Conservation (phyloP, 2,113 vertebrate species). For the Raja brachyura region DNA sequence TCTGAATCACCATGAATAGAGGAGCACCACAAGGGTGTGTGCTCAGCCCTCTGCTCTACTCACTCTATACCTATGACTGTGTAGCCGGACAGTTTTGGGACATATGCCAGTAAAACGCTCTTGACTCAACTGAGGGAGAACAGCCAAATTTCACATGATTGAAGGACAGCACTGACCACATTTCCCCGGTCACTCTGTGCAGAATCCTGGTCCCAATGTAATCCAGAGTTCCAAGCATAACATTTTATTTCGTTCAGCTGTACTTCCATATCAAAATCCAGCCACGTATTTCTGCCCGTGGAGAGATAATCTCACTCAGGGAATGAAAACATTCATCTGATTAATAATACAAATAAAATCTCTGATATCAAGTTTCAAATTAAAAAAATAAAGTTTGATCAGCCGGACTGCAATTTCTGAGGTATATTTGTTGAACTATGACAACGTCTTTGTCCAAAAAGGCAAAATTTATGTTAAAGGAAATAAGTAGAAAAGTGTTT, state of each 20-base stretch:
- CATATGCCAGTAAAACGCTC: too few species aligned
- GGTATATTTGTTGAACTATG: not conserved
- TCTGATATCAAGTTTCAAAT: not conserved
- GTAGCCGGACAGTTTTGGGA: too few species aligned
- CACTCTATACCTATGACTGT: too few species aligned
- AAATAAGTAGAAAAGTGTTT: not conserved
- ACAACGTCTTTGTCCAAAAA: not conserved
- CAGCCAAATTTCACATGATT: not conserved
- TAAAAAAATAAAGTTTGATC: conserved; percentile 21
- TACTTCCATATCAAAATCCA: conserved; percentile 1
- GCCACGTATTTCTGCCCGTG: not conserved
- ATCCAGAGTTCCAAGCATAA: conserved; percentile 12
- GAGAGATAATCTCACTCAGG: conserved; percentile 27
- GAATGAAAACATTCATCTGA: conserved; percentile 20
- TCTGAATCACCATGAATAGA: too few species aligned
- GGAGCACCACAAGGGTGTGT: too few species aligned
- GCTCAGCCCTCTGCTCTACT: too few species aligned
- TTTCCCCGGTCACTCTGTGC: not conserved
- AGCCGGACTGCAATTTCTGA: not conserved
- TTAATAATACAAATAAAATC: not conserved
- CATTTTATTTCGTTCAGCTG: conserved; percentile 2
- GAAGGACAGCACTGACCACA: not conserved
- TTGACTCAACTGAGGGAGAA: not conserved
- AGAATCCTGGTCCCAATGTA: not conserved
- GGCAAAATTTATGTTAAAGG: not conserved